Base-by-base conservation (phyloP, 1,140 invertebrate species). In the Heliconius himera region DNA sequence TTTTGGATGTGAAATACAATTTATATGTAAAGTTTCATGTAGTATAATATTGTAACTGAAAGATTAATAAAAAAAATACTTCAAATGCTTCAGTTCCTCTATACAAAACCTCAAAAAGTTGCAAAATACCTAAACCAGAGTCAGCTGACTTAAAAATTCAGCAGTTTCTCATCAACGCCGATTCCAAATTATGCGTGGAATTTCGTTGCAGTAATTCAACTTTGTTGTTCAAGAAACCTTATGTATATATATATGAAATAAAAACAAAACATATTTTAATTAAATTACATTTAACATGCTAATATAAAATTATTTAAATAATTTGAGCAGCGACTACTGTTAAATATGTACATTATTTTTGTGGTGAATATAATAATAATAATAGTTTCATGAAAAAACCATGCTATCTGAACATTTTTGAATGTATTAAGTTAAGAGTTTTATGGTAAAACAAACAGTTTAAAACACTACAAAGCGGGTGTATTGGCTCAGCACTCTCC, bases 391-490 rank as follows among this genome's bases (percentile, higher is more conserved):
- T 70, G 54, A 76, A 60, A 72, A 70, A 60, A 26, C 20, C 74
- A 66, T 77, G 29, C 71, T 41, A 77, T 71, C 49, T 66, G 51
- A 51, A 18, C 51, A 76, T 77, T 80, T 80, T 76, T 77, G 70
- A 72, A 80, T 86, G 84, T 85, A 85, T 84, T 79, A 81, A 74
- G 85, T 87, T 82, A 83, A 93, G 88, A 90, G 92, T 88, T 94
- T 93, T 92, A 93, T 93, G 91, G 90, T 89, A 90, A 87, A 88
- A 89, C 83, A 94, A 94, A 94, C 91, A 94, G 83, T 93, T 94
- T 94, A 93, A 93, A 93, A 94, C 91, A 94, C 91, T 91, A 90
- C 87, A 91, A 87, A 79, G 87, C 84, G 88, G 81, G 81, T 82
- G 84, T 94, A 89, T 94, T 92, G 87, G 91, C 85, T 87, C 85